Evolutionary conservation across 1,140 invertebrate species (phyloP), one percentile per base, ranked within the genome.

Genomic region (Melitaea cinxia): DNA sequence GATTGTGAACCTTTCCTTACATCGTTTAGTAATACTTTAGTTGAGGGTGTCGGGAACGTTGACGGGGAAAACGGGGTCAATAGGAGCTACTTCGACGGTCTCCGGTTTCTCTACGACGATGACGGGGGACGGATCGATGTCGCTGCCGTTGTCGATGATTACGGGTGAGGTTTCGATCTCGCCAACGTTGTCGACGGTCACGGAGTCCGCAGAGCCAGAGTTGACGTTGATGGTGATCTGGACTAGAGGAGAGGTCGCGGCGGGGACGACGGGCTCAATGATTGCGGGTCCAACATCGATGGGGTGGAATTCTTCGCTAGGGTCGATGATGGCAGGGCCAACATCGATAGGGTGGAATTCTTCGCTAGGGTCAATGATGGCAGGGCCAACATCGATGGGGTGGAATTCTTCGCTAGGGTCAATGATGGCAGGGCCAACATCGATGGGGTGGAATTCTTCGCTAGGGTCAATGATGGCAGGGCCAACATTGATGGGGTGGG

Each of bases 181-280:
- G 3, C 26, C 3, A 28, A 7, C n/a, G 35, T 12, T 12, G 1
- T 49, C 42, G 10, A 59, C 19, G 35, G 21, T 26, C 5, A 62
- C 65, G 24, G 71, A 65, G 45, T 14, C 70, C 2, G 49, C 65
- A 17, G 28, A 49, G 37, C 56, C 61, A 49, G 68, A 28, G 28
- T 78, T 74, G 47, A 86, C 70, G 66, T 85, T 87, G 65, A 83
- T 30, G 65, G 83, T 82, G 72, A 85, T 79, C 70, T 84, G 83
- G 15, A 88, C 82, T 10, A 83, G 72, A 35, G 83, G 75, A 67
- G 76, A 53, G 53, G 53, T 64, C 12, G 39, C 9, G 19, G 37
- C 62, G 9, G 55, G 3, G 14, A 4, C 52, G 12, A 56, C 53
- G 7, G 62, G 50, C 10, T 70, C 72, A 14, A 65, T 24, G 28